Conservation (phyloP, 2,888 invertebrate genomes). For the Empis livida region DNA sequence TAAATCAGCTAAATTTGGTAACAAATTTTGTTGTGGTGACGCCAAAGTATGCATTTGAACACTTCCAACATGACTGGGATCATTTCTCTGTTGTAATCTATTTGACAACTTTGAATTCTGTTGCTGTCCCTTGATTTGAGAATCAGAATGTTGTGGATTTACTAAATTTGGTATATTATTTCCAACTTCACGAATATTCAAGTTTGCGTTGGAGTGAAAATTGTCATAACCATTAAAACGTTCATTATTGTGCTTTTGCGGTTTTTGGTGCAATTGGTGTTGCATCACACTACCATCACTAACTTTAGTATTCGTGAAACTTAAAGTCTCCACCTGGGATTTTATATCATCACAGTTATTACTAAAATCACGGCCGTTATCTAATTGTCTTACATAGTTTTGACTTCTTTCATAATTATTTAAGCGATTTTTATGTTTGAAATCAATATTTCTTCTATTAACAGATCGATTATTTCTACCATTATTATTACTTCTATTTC, state of each 20-base stretch:
- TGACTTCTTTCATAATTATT: not conserved
- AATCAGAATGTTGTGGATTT: not conserved
- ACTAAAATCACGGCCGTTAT: constrained; percentile 5
- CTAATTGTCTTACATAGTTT: constrained; percentile 2
- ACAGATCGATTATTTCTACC: constrained; percentile 7
- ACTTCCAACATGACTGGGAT: constrained; percentile 34
- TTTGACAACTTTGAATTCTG: constrained; percentile 18
- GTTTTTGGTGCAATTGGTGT: constrained; percentile 10
- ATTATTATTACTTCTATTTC: constrained; percentile 12
- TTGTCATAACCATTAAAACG: constrained; percentile 7
- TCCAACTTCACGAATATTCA: constrained; percentile 1
- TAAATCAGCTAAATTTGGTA: constrained; percentile 14
- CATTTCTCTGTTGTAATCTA: constrained; percentile 31
- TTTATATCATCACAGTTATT: constrained; percentile 6
- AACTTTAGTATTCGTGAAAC: constrained; percentile 15
- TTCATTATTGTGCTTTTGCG: constrained; percentile 7
- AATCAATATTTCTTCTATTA: constrained; percentile 29
- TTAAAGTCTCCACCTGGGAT: constrained; percentile 12
- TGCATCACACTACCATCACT: constrained; percentile 5
- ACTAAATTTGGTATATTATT: constrained; percentile 4
- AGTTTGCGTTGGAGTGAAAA: constrained; percentile 2
- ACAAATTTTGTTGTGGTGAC: constrained; percentile 20
- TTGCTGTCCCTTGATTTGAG: constrained; percentile 1
- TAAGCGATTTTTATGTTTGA: constrained; percentile 25
- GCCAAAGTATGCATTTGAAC: constrained; percentile 35